phyloP scores from a whole-genome alignment of 2,797 vertebrate genomes.

The Botia almorhae region DNA sequence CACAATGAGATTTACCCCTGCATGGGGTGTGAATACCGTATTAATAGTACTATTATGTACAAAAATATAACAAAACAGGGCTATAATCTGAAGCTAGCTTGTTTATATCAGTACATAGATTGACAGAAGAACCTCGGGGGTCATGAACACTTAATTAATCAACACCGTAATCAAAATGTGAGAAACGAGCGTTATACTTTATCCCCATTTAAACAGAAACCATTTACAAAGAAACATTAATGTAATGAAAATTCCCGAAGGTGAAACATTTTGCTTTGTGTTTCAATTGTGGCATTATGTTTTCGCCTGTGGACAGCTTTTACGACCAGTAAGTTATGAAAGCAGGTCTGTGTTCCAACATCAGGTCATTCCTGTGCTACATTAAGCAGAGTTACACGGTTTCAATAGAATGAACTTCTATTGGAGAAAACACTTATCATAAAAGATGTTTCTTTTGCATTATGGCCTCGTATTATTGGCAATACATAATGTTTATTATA shows the following conservation, averaged over 20 bases:
- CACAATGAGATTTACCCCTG: no score
- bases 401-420: background rate
- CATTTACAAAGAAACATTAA: no score
- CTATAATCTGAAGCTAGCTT: no score
- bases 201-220: background rate
- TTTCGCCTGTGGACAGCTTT: conserved; percentile 28
- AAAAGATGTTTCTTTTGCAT: background rate
- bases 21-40: no score
- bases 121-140: no score
- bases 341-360: background rate
- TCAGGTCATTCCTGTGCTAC: conserved; percentile 7
- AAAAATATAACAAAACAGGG: no score
- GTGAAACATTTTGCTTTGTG: background rate
- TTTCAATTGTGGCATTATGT: background rate
- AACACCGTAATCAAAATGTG: no score
- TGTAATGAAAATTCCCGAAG: background rate
- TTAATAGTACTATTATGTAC: no score
- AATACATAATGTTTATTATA: conserved; percentile 6
- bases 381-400: conserved; percentile 22
- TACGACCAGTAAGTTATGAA: conserved; percentile 4
- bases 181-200: background rate
- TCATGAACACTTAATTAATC: no score
- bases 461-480: background rate
- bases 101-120: no score
- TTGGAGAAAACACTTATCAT: background rate